Percentiles rank a stretch among this genome's conserved stretches.
These are phyloP conservation scores for Uloborus plumipes DNA, from an alignment of 2,888 invertebrate genomes.

Conservation along the genomic window DNA sequence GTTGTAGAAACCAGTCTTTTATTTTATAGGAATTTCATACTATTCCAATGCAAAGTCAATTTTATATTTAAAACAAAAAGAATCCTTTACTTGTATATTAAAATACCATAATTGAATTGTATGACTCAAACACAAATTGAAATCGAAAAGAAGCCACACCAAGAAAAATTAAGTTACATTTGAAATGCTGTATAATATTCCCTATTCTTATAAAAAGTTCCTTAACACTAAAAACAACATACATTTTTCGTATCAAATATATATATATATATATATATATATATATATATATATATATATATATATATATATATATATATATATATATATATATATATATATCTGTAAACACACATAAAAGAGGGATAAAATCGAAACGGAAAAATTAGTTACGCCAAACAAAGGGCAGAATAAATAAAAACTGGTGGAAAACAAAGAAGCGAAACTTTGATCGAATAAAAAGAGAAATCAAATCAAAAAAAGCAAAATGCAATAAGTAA, in stretches of 20 bases:
- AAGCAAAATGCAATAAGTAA: slow-evolving; percentile 41
- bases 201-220: slow-evolving; percentile 15
- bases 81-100: too few species aligned
- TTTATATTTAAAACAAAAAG: too few species aligned
- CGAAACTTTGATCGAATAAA: slow-evolving; percentile 53
- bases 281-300: too few species aligned
- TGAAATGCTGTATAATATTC: slow-evolving; percentile 16
- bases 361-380: not conserved
- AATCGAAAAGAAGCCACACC: too few species aligned
- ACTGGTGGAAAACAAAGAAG: slow-evolving; percentile 28
- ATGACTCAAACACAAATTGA: too few species aligned
- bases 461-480: slow-evolving; percentile 54
- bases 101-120: too few species aligned
- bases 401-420: slow-evolving; percentile 7
- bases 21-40: too few species aligned
- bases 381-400: slow-evolving; percentile 36
- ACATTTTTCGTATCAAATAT: slow-evolving; percentile 30
- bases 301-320: slow-evolving; percentile 22
- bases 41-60: too few species aligned
- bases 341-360: too few species aligned
- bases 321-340: too few species aligned
- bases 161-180: too few species aligned
- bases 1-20: too few species aligned
- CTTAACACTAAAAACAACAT: not conserved
- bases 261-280: slow-evolving; percentile 2